Evolutionary conservation across 2,113 vertebrate genomes (phyloP).

Genomic region (Phaethon lepturus): DNA sequence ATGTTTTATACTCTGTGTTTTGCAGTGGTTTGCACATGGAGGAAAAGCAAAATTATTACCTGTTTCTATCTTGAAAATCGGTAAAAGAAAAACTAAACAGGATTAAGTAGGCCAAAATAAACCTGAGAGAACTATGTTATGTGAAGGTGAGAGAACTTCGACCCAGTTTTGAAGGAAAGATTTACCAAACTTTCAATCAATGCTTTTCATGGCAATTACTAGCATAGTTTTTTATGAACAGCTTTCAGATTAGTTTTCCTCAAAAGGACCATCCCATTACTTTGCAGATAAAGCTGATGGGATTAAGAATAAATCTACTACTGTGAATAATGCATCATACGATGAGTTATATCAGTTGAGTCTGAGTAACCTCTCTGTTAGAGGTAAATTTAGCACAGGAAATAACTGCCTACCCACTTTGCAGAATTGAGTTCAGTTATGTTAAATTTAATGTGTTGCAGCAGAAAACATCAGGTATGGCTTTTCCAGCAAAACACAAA

Average conservation of each 20-base stretch:
- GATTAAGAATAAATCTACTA: constrained; percentile 28
- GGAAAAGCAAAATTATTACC: not conserved
- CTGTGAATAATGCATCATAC: constrained; percentile 27
- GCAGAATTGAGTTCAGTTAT: not conserved
- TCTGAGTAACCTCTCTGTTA: not conserved
- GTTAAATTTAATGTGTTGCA: not conserved
- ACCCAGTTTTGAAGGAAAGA: not conserved
- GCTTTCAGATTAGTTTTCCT: not conserved
- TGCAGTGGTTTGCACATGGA: not conserved
- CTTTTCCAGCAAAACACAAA: not conserved
- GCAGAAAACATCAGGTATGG: not conserved
- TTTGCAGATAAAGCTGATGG: not conserved
- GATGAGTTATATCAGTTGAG: not conserved
- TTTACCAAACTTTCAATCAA: not conserved
- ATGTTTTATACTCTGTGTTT: not conserved
- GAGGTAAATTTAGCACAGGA: constrained; percentile 35
- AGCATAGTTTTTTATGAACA: not conserved
- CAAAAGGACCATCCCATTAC: not conserved
- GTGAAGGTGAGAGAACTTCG: not conserved
- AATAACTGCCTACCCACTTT: not conserved
- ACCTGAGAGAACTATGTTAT: not conserved
- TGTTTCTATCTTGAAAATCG: not conserved
- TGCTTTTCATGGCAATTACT: not conserved
- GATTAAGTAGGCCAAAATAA: not conserved
- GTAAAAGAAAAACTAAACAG: not conserved